phyloP scores from a whole-genome alignment of 1,140 invertebrate species.

The Asbolus verrucosus region DNA sequence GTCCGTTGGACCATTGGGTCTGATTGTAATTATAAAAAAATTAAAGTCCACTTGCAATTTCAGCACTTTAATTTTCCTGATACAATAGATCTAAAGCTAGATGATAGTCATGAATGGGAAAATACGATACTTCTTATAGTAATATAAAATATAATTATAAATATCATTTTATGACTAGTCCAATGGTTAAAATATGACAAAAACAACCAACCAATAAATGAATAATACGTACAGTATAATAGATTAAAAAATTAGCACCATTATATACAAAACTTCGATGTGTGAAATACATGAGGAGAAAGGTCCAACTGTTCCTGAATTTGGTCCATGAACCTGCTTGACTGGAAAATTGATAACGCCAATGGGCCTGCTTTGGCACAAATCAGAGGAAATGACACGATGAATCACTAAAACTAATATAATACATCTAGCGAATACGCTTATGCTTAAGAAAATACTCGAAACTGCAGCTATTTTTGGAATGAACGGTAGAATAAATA shows the following conservation, averaged over 20 bases:
- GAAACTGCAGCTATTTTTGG: slow-evolving; percentile 10
- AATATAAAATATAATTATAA: slow-evolving; percentile 53
- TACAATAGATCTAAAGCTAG: slow-evolving; percentile 38
- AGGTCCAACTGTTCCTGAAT: slow-evolving; percentile 10
- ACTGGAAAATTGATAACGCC: slow-evolving; percentile 28
- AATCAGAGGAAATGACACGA: slow-evolving; percentile 24
- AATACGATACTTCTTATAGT: slow-evolving; percentile 53
- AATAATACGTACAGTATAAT: slow-evolving; percentile 34
- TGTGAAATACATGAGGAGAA: slow-evolving; percentile 19
- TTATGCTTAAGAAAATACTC: slow-evolving; percentile 26
- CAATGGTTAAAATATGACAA: slow-evolving; percentile 53
- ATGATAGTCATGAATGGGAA: slow-evolving; percentile 52
- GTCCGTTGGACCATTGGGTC: no score
- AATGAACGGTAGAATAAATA: slow-evolving; percentile 18
- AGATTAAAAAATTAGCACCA: slow-evolving; percentile 53
- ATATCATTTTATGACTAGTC: slow-evolving; percentile 59
- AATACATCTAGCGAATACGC: slow-evolving; percentile 4
- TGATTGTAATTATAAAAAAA: background rate
- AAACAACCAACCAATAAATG: slow-evolving; percentile 31
- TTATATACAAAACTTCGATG: slow-evolving; percentile 42
- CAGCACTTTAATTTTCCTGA: slow-evolving; percentile 5
- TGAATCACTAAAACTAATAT: slow-evolving; percentile 37
- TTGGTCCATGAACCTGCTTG: slow-evolving; percentile 34
- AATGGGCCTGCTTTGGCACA: slow-evolving; percentile 30
- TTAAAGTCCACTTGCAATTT: background rate